These are phyloP conservation scores for Amia ocellicauda DNA, from an alignment of 2,113 vertebrate genomes.

Conservation along the genomic window DNA sequence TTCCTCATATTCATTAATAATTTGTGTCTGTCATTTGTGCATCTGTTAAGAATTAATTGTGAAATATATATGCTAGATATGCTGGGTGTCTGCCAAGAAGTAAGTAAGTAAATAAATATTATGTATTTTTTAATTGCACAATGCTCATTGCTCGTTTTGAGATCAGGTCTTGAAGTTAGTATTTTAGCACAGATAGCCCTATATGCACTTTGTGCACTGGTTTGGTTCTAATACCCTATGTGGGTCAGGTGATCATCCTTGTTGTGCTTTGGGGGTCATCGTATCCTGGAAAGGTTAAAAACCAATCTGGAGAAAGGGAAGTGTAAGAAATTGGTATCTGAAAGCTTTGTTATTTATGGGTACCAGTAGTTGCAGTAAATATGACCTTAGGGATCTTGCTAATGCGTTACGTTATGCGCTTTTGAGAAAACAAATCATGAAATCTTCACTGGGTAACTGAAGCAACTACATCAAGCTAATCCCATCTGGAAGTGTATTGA, in stretches of 20 bases:
- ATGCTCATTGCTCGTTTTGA: too few species aligned
- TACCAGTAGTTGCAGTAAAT: neutral
- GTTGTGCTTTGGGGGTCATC: neutral
- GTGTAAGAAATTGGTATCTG: neutral
- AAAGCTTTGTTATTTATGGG: neutral
- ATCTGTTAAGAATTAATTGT: too few species aligned
- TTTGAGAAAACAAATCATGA: slow-evolving; percentile 21
- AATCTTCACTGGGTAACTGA: slow-evolving; percentile 28
- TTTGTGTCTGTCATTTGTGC: too few species aligned
- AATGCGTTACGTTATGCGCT: slow-evolving; percentile 3
- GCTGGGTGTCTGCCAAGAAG: too few species aligned
- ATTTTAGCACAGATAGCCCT: too few species aligned
- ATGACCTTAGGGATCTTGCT: neutral
- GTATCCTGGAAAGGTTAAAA: neutral
- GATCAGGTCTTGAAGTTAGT: too few species aligned
- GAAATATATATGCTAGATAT: too few species aligned
- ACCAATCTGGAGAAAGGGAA: neutral
- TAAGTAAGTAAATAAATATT: too few species aligned
- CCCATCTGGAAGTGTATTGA: slow-evolving; percentile 13
- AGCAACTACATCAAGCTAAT: slow-evolving; percentile 22
- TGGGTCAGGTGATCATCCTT: neutral
- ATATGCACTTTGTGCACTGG: too few species aligned
- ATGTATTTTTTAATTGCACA: too few species aligned
- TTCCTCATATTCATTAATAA: too few species aligned
- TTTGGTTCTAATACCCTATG: too few species aligned